phyloP scores from a whole-genome alignment of 1,140 invertebrate species.

The Leucophenga varia region DNA sequence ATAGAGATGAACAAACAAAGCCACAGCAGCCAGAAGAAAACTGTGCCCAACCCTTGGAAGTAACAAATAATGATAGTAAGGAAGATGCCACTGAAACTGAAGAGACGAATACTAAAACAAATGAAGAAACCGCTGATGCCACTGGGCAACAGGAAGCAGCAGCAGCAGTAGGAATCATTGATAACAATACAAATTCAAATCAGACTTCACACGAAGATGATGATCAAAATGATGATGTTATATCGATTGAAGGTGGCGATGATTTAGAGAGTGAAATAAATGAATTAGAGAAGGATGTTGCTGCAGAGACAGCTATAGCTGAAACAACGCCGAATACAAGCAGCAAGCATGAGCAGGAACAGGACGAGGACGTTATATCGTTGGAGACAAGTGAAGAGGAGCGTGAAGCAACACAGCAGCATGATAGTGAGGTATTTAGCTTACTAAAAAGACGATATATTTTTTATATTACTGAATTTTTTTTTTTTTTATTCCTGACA shows the following conservation, averaged over 20 bases:
- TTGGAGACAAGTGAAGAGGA: conserved; percentile 51
- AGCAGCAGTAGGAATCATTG: not conserved
- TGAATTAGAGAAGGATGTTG: conserved; percentile 32
- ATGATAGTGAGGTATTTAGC: conserved; percentile 28
- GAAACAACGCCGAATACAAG: conserved; percentile 14
- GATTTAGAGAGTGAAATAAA: conserved; percentile 41
- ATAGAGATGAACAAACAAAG: not conserved
- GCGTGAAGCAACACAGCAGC: conserved; percentile 26
- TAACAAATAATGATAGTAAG: no score
- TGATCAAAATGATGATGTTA: conserved; percentile 52
- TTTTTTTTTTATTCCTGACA: conserved; percentile 8
- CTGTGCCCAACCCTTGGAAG: no score
- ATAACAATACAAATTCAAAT: no score
- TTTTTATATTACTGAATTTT: not conserved
- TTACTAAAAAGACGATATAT: not conserved
- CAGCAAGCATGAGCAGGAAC: conserved; percentile 27
- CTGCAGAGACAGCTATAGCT: not conserved
- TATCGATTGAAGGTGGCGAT: conserved; percentile 48
- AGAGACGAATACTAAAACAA: conserved; percentile 1
- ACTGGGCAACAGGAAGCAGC: not conserved
- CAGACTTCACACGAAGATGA: conserved; percentile 28
- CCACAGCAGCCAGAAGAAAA: not conserved
- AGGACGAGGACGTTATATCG: conserved; percentile 46
- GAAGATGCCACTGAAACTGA: not conserved
- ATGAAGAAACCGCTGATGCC: not conserved